Percentiles rank a stretch among this genome's conserved stretches.
phyloP scores from a whole-genome alignment of 2,113 vertebrate species.

The Pionites leucogaster region DNA sequence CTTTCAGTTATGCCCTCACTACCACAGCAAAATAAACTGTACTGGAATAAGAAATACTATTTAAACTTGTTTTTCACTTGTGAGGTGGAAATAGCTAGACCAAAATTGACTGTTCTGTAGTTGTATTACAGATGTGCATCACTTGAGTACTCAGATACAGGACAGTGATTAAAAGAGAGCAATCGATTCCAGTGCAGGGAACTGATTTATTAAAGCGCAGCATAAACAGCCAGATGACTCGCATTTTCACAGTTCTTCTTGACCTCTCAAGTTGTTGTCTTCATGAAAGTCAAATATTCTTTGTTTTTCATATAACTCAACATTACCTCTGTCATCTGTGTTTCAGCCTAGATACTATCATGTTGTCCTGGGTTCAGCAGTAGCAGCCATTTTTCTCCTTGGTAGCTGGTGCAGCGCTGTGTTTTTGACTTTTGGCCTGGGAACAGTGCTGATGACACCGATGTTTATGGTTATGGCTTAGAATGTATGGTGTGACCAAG shows the following conservation, averaged over 20 bases:
- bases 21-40: not conserved
- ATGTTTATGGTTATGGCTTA: no score
- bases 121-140: not conserved
- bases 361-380: not conserved
- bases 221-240: not conserved
- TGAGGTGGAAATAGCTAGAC: not conserved
- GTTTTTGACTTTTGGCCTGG: no score
- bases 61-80: not conserved
- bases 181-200: not conserved
- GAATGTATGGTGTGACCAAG: no score
- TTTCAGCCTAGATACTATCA: not conserved
- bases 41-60: not conserved
- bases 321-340: not conserved
- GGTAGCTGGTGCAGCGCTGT: no score
- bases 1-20: not conserved
- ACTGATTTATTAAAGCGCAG: not conserved
- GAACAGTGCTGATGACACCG: no score
- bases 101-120: not conserved
- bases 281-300: constrained; percentile 8
- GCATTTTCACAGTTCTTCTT: constrained; percentile 5
- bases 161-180: not conserved
- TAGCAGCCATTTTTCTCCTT: no score
- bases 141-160: not conserved
- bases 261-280: not conserved
- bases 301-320: not conserved